These are phyloP conservation scores for Sthenelais limicola DNA, from an alignment of 2,888 invertebrate species.

Conservation along the genomic window DNA sequence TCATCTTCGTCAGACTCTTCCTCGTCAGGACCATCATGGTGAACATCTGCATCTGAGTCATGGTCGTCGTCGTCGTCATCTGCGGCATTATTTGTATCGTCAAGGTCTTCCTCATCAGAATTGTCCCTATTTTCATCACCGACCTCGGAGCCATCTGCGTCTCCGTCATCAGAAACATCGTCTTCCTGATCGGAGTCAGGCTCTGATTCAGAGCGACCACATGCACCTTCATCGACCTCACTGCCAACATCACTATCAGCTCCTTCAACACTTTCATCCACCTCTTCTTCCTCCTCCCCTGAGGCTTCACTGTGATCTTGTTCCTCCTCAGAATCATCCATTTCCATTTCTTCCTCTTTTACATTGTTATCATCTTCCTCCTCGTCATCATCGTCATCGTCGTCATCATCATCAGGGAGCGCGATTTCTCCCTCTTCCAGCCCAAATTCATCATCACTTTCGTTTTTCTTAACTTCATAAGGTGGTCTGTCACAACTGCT, in stretches of 20 bases:
- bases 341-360: neutral
- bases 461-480: neutral
- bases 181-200: neutral
- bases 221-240: too few species aligned
- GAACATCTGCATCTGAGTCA: neutral
- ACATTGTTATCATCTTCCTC: slow-evolving; percentile 3
- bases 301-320: slow-evolving; percentile 22
- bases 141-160: slow-evolving; percentile 1
- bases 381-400: neutral
- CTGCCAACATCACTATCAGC: neutral
- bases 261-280: neutral
- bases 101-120: slow-evolving; percentile 1
- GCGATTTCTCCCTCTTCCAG: neutral
- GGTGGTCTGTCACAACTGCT: neutral
- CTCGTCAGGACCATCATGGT: neutral
- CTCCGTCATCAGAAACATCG: neutral
- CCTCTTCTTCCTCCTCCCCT: neutral
- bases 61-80: neutral
- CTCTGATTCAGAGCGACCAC: too few species aligned
- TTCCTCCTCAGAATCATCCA: slow-evolving; percentile 10
- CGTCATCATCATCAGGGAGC: neutral
- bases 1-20: slow-evolving; percentile 6
- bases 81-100: neutral
- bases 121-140: slow-evolving; percentile 2
- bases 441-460: neutral